Base-by-base conservation (phyloP, 1,140 invertebrate genomes). In the Achroia grisella region DNA sequence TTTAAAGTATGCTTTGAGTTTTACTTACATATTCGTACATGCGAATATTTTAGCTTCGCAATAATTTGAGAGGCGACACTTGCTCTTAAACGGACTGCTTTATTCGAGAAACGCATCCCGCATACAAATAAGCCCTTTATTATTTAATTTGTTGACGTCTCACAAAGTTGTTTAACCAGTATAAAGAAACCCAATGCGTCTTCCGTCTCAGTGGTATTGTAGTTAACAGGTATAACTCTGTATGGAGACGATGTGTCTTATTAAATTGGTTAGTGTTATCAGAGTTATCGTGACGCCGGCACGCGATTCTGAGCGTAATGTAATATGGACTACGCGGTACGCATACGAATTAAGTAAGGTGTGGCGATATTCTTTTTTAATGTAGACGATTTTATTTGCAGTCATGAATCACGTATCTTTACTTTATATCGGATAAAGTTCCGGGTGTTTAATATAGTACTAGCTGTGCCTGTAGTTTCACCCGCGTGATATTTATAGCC, bases 221-320 rank as follows among this genome's bases (percentile, higher is more conserved):
- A 8, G 17, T 5, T 35, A 37, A 13, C 15, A 12, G 13, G 15
- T 4, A 9, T 30, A 53, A 33, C 13, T 37, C 9, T 8, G 1
- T 4, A 40, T 6, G 6, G 6, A 23, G 17, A 2, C 2, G 6
- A 23, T 40, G 40, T 56, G 42, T 69, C 69, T 56, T 48, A 14
- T 44, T 62, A 62, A 8, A 44, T 11, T 72, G 71, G 72, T 41
- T 12, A 10, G 3, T 34, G 44, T 71, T 73, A 71, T 77, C 68
- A 55, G 44, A 37, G 49, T 35, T 70, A 72, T 72, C 68, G 37
- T 70, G 64, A 69, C 60, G 61, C 57, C 46, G 44, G 62, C 63
- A 79, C 71, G 70, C 72, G 67, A 79, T 74, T 76, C 56, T 52
- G 43, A 57, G 46, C 63, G 77, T 76, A 80, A 78, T 66, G 66